These are phyloP conservation scores for Drosophila nasuta DNA, from an alignment of 1,140 invertebrate species.

Conservation along the genomic window DNA sequence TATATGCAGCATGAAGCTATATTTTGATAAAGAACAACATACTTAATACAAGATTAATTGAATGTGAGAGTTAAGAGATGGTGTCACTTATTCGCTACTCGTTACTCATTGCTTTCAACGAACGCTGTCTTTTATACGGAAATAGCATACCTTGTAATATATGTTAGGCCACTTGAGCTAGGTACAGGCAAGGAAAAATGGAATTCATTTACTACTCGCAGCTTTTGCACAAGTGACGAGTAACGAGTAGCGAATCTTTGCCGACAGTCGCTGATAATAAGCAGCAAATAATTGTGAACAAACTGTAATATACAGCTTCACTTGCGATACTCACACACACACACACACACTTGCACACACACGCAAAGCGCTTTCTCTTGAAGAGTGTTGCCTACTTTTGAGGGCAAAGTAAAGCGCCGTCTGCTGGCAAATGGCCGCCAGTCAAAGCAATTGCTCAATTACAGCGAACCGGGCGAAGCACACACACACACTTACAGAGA, in stretches of 20 bases:
- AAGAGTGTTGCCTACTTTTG: slow-evolving; percentile 70
- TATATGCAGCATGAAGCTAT: too few relatives aligned
- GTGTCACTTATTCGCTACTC: not conserved
- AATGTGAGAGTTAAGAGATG: too few relatives aligned
- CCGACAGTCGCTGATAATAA: not conserved
- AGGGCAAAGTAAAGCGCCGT: slow-evolving; percentile 59
- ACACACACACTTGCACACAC: slow-evolving; percentile 10
- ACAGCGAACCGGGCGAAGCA: slow-evolving; percentile 64
- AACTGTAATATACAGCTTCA: not conserved
- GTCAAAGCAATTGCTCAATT: slow-evolving; percentile 77
- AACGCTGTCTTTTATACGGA: too few relatives aligned
- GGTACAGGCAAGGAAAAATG: not conserved
- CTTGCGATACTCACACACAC: not conserved
- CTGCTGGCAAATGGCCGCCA: slow-evolving; percentile 42
- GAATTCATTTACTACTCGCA: not conserved
- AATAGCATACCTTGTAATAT: too few relatives aligned
- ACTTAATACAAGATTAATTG: too few relatives aligned
- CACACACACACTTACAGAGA: slow-evolving; percentile 17
- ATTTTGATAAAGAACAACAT: too few relatives aligned
- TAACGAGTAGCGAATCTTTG: not conserved
- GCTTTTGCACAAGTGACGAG: not conserved
- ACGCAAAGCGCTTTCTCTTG: not conserved
- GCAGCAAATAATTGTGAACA: not conserved
- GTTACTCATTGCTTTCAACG: too few relatives aligned
- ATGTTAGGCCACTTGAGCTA: too few relatives aligned